phyloP scores from a whole-genome alignment of 2,888 invertebrate genomes.

The Amphipyra berbera region DNA sequence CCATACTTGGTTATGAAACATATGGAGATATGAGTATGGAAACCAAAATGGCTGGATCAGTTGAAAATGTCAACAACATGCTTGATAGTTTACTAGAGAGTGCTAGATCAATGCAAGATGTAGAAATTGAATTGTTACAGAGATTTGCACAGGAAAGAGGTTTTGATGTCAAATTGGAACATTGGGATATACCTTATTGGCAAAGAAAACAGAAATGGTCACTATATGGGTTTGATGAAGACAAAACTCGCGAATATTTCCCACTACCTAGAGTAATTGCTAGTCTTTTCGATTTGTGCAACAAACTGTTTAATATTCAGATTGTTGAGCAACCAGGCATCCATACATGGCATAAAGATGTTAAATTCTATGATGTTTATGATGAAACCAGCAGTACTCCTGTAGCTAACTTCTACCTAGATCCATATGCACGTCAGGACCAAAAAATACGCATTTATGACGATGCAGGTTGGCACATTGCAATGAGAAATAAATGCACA shows the following conservation, averaged over 20 bases:
- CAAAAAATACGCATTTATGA: conserved; percentile 91
- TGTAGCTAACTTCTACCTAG: conserved; percentile 95
- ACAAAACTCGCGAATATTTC: conserved; percentile 94
- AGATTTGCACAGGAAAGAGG: conserved; percentile 93
- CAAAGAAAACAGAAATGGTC: conserved; percentile 93
- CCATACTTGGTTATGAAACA: conserved; percentile 93
- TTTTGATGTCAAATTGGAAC: conserved; percentile 91
- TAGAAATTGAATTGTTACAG: conserved; percentile 93
- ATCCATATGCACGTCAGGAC: conserved; percentile 93
- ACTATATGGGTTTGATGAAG: conserved; percentile 92
- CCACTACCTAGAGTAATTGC: conserved; percentile 94
- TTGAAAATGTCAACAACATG: conserved; percentile 93
- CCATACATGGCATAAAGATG: conserved; percentile 96
- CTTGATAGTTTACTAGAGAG: conserved; percentile 91
- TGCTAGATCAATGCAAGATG: conserved; percentile 93
- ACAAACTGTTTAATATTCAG: conserved; percentile 94
- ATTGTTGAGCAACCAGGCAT: conserved; percentile 92
- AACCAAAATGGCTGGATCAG: conserved; percentile 96
- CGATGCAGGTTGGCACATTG: conserved; percentile 94
- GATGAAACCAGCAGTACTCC: conserved; percentile 91
- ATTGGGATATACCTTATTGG: conserved; percentile 97
- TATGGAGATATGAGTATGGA: conserved; percentile 97
- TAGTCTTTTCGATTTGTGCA: conserved; percentile 93
- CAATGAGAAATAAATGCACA: conserved; percentile 93
- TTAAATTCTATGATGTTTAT: conserved; percentile 94